Percentiles rank a stretch among this genome's conserved stretches.
Evolutionary conservation across 1,140 invertebrate genomes (phyloP).

Genomic region (Spodoptera frugiperda): DNA sequence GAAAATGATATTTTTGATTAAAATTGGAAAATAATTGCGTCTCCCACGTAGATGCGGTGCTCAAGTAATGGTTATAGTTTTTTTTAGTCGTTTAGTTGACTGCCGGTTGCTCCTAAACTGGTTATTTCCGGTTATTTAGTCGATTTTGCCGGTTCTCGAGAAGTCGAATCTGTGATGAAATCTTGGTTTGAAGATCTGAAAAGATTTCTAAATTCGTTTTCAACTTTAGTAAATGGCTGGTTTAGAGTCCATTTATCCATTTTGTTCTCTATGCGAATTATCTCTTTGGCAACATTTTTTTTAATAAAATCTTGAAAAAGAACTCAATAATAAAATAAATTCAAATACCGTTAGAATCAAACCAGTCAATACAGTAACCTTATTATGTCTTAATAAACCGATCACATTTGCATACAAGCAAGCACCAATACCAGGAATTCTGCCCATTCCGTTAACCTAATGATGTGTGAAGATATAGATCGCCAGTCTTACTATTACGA

Average conservation of each 20-base stretch:
- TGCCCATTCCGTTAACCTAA: conserved; percentile 11
- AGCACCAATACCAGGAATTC: conserved; percentile 16
- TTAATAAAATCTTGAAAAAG: too few relatives aligned
- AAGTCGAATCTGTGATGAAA: conserved; percentile 28
- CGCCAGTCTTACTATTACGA: not conserved
- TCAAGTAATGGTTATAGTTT: conserved; percentile 68
- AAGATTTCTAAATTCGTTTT: not conserved
- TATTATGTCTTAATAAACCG: not conserved
- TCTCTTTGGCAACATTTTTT: too few relatives aligned
- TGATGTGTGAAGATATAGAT: conserved; percentile 26
- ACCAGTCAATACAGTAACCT: not conserved
- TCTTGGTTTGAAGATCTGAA: conserved; percentile 3
- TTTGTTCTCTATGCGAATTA: too few relatives aligned
- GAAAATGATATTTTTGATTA: conserved; percentile 83
- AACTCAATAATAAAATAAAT: too few relatives aligned
- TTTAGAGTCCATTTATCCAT: too few relatives aligned
- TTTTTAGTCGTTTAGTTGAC: conserved; percentile 74
- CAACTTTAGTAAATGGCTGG: too few relatives aligned
- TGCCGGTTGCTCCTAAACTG: conserved; percentile 64
- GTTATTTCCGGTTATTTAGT: conserved; percentile 68
- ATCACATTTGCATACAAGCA: conserved; percentile 1
- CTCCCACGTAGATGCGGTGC: conserved; percentile 76
- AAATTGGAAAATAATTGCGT: conserved; percentile 85
- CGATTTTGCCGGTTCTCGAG: conserved; percentile 26
- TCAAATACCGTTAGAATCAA: not conserved